Percentiles rank a stretch among this genome's conserved stretches.
Conservation (phyloP, 2,888 invertebrate species). For the Macrophya annulata region DNA sequence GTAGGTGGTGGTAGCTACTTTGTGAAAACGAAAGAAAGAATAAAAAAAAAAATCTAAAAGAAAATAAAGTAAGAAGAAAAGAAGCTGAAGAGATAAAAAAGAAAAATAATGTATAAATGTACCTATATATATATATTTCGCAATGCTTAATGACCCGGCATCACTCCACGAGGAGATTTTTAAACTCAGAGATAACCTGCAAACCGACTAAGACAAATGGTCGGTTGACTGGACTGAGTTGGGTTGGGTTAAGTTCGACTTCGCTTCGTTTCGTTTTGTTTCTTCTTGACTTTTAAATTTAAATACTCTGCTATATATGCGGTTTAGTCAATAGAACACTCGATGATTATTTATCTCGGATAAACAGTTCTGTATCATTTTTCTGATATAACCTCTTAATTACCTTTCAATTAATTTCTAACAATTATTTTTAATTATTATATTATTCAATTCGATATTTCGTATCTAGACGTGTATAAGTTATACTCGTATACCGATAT, state of each 20-base stretch:
- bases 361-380: not conserved
- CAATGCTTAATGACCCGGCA: conserved; percentile 23
- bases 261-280: not conserved
- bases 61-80: no score
- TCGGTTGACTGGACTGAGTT: not conserved
- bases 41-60: not conserved
- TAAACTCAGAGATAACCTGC: not conserved
- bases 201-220: conserved; percentile 22
- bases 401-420: not conserved
- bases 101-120: no score
- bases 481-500: no score
- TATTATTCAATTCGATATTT: not conserved
- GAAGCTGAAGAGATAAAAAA: no score
- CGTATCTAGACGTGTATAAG: no score
- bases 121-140: not conserved
- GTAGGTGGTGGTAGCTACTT: not conserved
- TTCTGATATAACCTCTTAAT: not conserved
- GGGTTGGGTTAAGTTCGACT: not conserved
- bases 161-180: conserved; percentile 9
- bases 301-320: conserved; percentile 3
- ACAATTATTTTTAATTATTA: not conserved
- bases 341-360: not conserved
- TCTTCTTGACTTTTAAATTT: conserved; percentile 14
- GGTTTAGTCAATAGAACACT: not conserved
- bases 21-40: not conserved